Conservation (phyloP, 2,113 vertebrate species). For the Albula glossodonta region DNA sequence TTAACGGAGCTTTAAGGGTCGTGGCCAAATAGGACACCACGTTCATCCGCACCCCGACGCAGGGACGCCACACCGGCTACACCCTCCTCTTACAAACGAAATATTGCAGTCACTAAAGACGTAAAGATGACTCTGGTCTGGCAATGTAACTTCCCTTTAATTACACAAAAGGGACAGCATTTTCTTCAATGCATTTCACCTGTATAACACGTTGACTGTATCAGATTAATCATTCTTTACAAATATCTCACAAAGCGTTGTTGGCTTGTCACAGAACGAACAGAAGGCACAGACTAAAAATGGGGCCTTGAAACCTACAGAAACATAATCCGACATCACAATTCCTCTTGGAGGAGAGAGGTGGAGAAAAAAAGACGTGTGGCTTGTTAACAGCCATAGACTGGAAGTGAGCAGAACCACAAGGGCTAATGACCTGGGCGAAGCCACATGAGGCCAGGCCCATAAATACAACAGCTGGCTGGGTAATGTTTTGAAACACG, state of each 20-base stretch:
- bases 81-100: neutral
- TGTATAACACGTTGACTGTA: too few relatives aligned
- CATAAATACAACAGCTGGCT: slow-evolving; percentile 14
- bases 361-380: neutral
- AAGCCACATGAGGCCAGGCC: neutral
- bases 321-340: neutral
- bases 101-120: slow-evolving; percentile 5
- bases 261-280: neutral
- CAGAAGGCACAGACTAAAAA: neutral
- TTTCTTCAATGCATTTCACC: too few relatives aligned
- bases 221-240: neutral
- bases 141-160: too few relatives aligned
- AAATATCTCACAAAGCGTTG: neutral
- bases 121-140: too few relatives aligned
- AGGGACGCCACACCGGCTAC: slow-evolving; percentile 1
- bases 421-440: slow-evolving; percentile 3
- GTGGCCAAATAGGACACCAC: slow-evolving; percentile 57
- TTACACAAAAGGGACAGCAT: too few relatives aligned
- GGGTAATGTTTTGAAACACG: slow-evolving; percentile 73
- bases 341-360: neutral
- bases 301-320: neutral
- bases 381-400: slow-evolving; percentile 9
- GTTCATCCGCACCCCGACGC: slow-evolving; percentile 14
- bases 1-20: slow-evolving; percentile 60
- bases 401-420: neutral